Evolutionary conservation across 2,888 invertebrate species (phyloP).

Genomic region (Theretra japonica): DNA sequence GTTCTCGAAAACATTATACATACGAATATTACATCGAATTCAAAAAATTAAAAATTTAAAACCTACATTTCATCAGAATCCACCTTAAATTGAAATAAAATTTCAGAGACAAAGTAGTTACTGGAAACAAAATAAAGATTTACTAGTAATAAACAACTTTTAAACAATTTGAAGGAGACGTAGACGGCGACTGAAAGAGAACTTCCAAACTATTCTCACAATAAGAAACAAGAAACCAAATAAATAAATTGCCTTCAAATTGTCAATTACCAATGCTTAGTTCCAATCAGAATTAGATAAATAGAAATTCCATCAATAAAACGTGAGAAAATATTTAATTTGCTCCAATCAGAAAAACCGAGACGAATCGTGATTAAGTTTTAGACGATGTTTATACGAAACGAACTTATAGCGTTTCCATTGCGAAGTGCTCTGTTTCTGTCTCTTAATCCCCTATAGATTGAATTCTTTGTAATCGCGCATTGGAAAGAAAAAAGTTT

Average conservation of each 20-base stretch:
- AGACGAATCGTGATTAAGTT: not conserved
- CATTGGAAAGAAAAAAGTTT: conserved; percentile 39
- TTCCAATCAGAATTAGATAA: not conserved
- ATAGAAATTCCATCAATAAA: not conserved
- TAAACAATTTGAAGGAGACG: not conserved
- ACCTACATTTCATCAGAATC: too few species aligned
- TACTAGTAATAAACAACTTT: too few species aligned
- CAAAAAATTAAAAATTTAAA: too few species aligned
- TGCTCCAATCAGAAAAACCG: not conserved
- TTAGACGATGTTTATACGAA: conserved; percentile 15
- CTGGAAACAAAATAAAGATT: too few species aligned
- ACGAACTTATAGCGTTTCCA: conserved; percentile 37
- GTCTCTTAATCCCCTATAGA: conserved; percentile 55
- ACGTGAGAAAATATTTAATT: conserved; percentile 20
- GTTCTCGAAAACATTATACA: too few species aligned
- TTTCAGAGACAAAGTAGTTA: too few species aligned
- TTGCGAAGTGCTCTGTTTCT: conserved; percentile 44
- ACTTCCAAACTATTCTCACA: not conserved
- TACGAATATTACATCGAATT: too few species aligned
- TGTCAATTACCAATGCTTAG: not conserved
- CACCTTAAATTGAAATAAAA: too few species aligned
- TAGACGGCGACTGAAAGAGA: not conserved
- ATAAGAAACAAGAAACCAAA: not conserved
- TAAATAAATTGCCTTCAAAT: not conserved
- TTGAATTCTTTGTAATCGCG: conserved; percentile 53